Conservation (phyloP, 2,797 vertebrate species). For the Aselliscus stoliczkanus region DNA sequence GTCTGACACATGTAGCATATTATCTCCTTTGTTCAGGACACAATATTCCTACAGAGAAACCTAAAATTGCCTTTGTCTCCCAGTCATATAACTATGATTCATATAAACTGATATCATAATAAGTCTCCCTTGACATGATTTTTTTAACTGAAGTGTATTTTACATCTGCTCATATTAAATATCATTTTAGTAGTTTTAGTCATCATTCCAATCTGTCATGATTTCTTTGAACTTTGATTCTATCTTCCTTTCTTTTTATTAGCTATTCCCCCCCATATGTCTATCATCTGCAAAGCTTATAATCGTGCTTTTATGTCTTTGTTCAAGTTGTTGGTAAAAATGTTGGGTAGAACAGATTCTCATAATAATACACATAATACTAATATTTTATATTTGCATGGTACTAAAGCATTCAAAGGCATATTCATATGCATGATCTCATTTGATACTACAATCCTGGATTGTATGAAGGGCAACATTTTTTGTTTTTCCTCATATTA, state of each 20-base stretch:
- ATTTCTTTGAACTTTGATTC: constrained; percentile 68
- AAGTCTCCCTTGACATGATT: constrained; percentile 20
- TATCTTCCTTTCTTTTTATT: constrained; percentile 48
- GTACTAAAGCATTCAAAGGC: background rate
- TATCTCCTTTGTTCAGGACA: background rate
- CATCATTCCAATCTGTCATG: constrained; percentile 59
- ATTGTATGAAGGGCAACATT: background rate
- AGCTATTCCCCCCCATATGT: constrained; percentile 60
- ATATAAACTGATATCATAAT: background rate
- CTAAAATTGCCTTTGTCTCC: background rate
- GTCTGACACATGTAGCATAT: background rate
- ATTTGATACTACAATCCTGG: background rate
- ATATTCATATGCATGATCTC: background rate
- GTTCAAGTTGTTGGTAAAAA: constrained; percentile 55
- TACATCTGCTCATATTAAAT: constrained; percentile 56
- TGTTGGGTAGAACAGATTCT: background rate
- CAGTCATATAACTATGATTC: background rate
- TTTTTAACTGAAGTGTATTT: constrained; percentile 43
- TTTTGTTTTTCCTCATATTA: background rate
- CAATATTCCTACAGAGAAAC: background rate
- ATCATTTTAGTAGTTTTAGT: constrained; percentile 44
- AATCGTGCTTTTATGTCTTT: constrained; percentile 61
- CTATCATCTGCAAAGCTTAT: constrained; percentile 57
- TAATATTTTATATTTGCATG: constrained; percentile 52
- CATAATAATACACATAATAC: constrained; percentile 34